Conservation (phyloP, 2,888 invertebrate species). For the Polietes domitor region DNA sequence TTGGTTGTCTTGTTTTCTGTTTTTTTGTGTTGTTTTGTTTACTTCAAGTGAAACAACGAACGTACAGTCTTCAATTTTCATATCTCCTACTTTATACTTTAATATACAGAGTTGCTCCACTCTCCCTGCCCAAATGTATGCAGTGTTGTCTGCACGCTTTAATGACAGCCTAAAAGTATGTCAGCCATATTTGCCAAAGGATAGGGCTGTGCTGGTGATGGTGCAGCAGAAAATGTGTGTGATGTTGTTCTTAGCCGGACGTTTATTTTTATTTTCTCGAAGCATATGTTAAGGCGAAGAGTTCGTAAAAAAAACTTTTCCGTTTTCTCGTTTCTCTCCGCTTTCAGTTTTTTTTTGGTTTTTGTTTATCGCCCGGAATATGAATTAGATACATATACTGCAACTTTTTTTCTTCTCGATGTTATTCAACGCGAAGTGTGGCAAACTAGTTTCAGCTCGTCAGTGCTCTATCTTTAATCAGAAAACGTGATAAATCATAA, state of each 20-base stretch:
- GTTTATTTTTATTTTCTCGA: not conserved
- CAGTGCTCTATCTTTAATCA: constrained; percentile 57
- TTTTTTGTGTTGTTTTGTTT: constrained; percentile 4
- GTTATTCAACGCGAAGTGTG: not conserved
- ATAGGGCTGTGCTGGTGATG: not conserved
- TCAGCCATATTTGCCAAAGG: constrained; percentile 9
- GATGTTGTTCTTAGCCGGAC: not conserved
- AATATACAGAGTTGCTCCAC: not conserved
- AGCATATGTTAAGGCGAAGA: constrained; percentile 34
- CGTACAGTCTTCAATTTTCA: not conserved
- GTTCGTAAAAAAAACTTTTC: not conserved
- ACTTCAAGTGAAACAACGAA: no score
- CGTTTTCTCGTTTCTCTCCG: not conserved
- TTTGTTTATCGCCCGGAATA: constrained; percentile 14
- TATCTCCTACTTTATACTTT: not conserved
- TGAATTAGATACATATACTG: constrained; percentile 28
- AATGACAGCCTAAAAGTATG: constrained; percentile 49
- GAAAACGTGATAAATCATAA: constrained; percentile 58
- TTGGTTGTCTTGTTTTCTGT: not conserved
- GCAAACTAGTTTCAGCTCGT: not conserved
- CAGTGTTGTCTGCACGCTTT: constrained; percentile 10
- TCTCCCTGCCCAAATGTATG: not conserved
- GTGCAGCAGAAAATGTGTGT: not conserved
- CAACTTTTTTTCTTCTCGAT: no score
- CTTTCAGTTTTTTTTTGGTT: not conserved